These are phyloP conservation scores for Colletes latitarsis DNA, from an alignment of 1,140 invertebrate species.

Conservation along the genomic window DNA sequence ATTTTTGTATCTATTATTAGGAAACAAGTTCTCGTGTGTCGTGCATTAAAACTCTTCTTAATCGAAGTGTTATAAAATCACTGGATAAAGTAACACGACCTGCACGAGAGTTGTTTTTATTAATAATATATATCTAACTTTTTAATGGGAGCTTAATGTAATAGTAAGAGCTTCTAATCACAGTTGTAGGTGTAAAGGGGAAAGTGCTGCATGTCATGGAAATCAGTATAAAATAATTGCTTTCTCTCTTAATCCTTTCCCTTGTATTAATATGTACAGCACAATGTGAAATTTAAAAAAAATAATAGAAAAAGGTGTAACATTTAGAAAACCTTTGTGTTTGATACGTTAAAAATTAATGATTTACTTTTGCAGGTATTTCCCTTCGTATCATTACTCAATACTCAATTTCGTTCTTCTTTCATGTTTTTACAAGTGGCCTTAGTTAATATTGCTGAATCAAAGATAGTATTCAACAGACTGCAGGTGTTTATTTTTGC, in stretches of 20 bases:
- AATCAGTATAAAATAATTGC: conserved; percentile 29
- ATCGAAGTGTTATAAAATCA: not conserved
- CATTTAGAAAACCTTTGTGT: not conserved
- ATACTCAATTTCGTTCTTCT: conserved; percentile 74
- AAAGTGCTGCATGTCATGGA: conserved; percentile 44
- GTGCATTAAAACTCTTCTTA: not conserved
- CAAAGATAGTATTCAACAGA: conserved; percentile 72
- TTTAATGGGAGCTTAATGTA: conserved; percentile 24
- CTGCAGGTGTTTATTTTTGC: conserved; percentile 75
- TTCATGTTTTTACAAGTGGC: conserved; percentile 74
- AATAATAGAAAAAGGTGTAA: not conserved
- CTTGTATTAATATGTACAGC: not conserved
- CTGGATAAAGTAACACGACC: not conserved
- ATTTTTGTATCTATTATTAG: conserved; percentile 51
- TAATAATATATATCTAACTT: conserved; percentile 45
- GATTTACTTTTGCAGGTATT: conserved; percentile 75
- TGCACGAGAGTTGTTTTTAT: conserved; percentile 3
- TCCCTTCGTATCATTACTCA: conserved; percentile 76
- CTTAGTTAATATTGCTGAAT: conserved; percentile 72
- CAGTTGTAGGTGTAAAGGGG: conserved; percentile 12
- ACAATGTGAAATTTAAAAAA: not conserved
- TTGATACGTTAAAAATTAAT: not conserved
- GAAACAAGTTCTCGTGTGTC: conserved; percentile 28
- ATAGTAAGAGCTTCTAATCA: conserved; percentile 18
- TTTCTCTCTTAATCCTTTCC: conserved; percentile 46